Evolutionary conservation across 2,888 invertebrate species (phyloP).

Genomic region (Ophion ellenae): DNA sequence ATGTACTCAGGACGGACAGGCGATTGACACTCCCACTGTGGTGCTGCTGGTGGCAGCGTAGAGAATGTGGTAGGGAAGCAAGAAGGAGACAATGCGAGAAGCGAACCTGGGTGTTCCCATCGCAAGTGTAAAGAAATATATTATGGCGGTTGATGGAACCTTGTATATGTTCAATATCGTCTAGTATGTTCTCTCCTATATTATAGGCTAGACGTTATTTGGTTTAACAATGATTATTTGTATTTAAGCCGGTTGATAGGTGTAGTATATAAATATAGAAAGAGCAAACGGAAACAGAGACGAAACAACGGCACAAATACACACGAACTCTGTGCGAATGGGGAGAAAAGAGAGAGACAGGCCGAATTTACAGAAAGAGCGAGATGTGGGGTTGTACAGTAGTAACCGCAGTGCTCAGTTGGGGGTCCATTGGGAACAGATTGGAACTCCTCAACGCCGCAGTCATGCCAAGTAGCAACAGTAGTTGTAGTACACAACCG

Average conservation of each 20-base stretch:
- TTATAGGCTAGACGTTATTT: background rate
- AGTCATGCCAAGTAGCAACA: conserved; percentile 41
- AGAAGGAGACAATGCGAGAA: conserved; percentile 26
- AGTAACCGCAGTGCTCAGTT: conserved; percentile 78
- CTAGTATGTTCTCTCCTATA: conserved; percentile 7
- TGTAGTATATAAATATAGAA: conserved; percentile 15
- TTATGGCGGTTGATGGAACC: conserved; percentile 9
- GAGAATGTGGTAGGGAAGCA: conserved; percentile 35
- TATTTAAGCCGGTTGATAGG: conserved; percentile 4
- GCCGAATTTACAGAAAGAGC: conserved; percentile 71
- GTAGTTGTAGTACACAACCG: conserved; percentile 56
- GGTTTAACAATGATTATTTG: conserved; percentile 18
- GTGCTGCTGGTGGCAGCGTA: background rate
- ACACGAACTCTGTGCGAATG: background rate
- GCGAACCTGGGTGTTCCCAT: conserved; percentile 16
- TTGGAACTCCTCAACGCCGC: conserved; percentile 75
- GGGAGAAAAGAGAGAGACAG: conserved; percentile 36
- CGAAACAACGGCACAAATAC: background rate
- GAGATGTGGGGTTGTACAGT: conserved; percentile 76
- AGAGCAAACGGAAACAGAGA: conserved; percentile 21
- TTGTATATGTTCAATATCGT: conserved; percentile 17
- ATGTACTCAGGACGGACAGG: conserved; percentile 67
- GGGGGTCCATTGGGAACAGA: conserved; percentile 79
- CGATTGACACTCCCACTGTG: conserved; percentile 60
- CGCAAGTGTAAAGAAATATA: conserved; percentile 14